A percentile compares a stretch with the other conserved stretches of the same genome.
Conservation (phyloP, 2,797 vertebrate genomes). For the Falco columbarius region DNA sequence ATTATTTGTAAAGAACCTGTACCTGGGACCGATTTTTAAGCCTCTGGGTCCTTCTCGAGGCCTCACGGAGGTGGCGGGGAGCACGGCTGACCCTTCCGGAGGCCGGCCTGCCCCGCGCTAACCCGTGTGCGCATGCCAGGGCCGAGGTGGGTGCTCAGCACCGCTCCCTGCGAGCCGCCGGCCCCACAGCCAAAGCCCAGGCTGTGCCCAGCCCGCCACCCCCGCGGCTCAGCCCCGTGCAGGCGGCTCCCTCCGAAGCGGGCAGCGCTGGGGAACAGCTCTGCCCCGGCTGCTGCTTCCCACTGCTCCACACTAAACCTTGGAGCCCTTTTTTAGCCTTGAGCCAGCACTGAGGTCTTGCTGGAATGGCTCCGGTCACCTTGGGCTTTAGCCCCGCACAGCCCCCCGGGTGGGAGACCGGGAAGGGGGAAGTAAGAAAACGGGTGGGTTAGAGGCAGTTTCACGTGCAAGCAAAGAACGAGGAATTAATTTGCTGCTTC, state of each 20-base stretch:
- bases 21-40: neutral
- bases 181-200: neutral
- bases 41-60: fast-evolving
- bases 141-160: too few species aligned
- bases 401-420: neutral
- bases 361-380: neutral
- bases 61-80: neutral
- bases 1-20: neutral
- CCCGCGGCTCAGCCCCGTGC: neutral
- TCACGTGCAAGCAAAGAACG: too few species aligned
- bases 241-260: too few species aligned
- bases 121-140: too few species aligned
- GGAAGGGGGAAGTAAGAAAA: fast-evolving
- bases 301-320: fast-evolving
- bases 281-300: neutral
- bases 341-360: fast-evolving
- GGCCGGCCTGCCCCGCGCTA: neutral
- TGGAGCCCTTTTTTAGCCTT: neutral
- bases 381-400: fast-evolving
- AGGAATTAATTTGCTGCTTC: too few species aligned
- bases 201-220: neutral
- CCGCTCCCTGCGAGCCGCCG: fast-evolving
- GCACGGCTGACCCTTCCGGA: fast-evolving
- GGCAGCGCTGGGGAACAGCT: neutral
- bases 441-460: too few species aligned